phyloP scores from a whole-genome alignment of 2,113 vertebrate species.

The Canis aureus region DNA sequence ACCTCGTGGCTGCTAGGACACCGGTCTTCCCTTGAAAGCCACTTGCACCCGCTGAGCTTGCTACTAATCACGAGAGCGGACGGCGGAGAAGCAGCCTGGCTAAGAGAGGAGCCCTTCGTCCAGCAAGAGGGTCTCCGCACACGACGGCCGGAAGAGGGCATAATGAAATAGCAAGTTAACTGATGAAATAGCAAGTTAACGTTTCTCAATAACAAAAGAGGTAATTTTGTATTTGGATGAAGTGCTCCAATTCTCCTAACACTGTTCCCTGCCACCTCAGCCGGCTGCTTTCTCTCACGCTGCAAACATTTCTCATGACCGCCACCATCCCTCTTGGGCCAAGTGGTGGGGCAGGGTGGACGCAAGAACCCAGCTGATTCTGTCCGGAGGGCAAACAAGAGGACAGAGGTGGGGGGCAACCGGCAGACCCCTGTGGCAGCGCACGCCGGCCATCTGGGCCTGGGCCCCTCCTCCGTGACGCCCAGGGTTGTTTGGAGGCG shows the following conservation, averaged over 20 bases:
- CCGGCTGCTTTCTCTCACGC: background rate
- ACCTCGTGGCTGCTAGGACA: background rate
- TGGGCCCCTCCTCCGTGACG: background rate
- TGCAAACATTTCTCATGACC: background rate
- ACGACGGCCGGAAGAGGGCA: background rate
- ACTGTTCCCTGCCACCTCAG: background rate
- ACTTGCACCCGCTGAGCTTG: background rate
- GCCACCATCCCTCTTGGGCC: background rate
- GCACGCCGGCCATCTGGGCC: background rate
- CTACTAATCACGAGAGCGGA: background rate
- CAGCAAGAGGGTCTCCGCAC: background rate
- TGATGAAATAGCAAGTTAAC: background rate
- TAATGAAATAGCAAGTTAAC: background rate
- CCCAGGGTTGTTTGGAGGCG: background rate
- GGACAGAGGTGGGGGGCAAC: background rate
- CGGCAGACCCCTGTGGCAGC: fast-evolving
- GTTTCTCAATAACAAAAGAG: background rate
- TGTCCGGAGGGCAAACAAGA: background rate
- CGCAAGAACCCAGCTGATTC: background rate
- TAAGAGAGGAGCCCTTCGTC: background rate
- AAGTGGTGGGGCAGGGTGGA: background rate
- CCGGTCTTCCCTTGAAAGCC: background rate
- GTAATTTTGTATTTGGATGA: background rate
- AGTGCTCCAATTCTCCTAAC: background rate
- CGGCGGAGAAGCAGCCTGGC: background rate